phyloP scores from a whole-genome alignment of 2,113 vertebrate species.

The Hippocampus guttulatus region DNA sequence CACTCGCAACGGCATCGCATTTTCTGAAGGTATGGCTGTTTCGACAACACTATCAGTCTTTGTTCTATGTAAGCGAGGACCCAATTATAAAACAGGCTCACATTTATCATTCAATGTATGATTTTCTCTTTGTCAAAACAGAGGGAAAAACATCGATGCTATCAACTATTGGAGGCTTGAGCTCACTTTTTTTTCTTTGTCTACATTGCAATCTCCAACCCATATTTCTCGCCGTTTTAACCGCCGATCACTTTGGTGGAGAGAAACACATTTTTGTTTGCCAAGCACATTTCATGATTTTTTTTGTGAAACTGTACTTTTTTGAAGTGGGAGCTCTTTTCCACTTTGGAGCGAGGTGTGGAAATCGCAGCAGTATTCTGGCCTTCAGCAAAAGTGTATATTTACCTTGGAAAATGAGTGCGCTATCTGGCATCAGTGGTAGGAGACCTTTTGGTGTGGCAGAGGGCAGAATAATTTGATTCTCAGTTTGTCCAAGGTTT shows the following conservation, averaged over 20 bases:
- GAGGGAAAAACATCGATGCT: neutral
- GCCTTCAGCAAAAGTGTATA: conserved; percentile 28
- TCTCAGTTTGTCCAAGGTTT: conserved; percentile 2
- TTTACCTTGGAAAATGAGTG: conserved; percentile 33
- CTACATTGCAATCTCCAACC: neutral
- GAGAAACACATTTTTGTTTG: neutral
- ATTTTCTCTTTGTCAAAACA: neutral
- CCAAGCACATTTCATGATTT: conserved; percentile 9
- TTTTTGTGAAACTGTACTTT: neutral
- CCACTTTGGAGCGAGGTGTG: conserved; percentile 10
- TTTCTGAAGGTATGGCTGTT: neutral
- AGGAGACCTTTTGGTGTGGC: conserved; percentile 2
- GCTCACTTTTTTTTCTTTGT: neutral
- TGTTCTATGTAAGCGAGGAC: neutral
- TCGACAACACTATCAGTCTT: neutral
- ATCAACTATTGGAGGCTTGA: neutral
- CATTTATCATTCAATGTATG: neutral
- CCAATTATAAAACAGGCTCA: neutral
- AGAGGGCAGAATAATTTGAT: conserved; percentile 24
- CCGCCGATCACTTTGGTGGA: neutral
- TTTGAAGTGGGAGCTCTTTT: neutral
- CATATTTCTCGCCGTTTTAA: neutral
- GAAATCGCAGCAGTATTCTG: conserved; percentile 4
- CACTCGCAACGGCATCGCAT: neutral
- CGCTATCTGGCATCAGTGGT: conserved; percentile 8